phyloP scores from a whole-genome alignment of 2,888 invertebrate genomes.

The Spisula subtruncata region DNA sequence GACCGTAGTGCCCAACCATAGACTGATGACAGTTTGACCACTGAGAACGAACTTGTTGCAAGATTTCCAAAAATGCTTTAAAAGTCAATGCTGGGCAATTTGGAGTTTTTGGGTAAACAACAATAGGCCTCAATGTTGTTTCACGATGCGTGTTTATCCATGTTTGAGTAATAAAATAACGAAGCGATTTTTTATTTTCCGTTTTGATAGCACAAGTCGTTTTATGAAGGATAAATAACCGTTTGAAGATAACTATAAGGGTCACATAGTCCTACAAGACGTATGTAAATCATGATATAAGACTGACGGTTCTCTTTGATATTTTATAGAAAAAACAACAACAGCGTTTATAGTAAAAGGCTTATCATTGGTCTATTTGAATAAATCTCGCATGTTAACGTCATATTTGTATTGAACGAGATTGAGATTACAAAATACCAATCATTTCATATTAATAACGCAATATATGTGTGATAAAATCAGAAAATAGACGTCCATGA shows the following conservation, averaged over 20 bases:
- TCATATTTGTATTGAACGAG: not conserved
- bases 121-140: not conserved
- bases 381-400: not conserved
- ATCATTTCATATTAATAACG: not conserved
- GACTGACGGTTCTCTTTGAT: too few species aligned
- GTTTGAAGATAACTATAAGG: not conserved
- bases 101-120: not conserved
- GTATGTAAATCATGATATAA: not conserved
- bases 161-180: not conserved
- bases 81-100: too few species aligned
- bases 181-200: not conserved
- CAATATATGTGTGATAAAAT: too few species aligned
- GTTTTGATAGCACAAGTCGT: not conserved
- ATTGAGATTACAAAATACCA: not conserved
- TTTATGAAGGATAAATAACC: not conserved
- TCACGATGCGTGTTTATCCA: not conserved
- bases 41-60: too few species aligned
- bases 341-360: too few species aligned
- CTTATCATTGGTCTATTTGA: not conserved
- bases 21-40: too few species aligned
- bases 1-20: too few species aligned
- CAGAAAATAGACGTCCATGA: too few species aligned
- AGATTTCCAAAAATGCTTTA: too few species aligned
- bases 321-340: too few species aligned
- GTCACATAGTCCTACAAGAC: not conserved